Base-by-base conservation (phyloP, 2,113 vertebrate genomes). In the Grus americana region DNA sequence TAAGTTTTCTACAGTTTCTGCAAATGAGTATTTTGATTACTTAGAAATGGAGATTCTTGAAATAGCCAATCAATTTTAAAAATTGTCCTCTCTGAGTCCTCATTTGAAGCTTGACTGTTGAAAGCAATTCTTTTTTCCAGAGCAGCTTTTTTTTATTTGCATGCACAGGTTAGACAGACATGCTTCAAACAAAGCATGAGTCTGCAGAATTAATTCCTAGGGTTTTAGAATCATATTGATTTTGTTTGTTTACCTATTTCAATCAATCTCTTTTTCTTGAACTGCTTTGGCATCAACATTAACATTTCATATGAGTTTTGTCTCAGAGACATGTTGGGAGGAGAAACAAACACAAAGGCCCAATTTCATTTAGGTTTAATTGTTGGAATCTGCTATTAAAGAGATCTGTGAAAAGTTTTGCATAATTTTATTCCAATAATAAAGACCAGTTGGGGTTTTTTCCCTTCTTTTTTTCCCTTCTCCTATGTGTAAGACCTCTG, bases 381-480 rank as follows among this genome's bases (percentile, higher is more conserved):
- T 68, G 29, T 32, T 90, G 29, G 19, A 79, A 92, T 46, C 24
- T 38, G 7, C 21, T 80, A 29, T 62, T 66, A 62, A 90, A 82
- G 57, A 22, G 50, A 19, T 44, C 8, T 44, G 27, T 68, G 46
- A 68, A 61, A 76, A 54, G 6, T 42, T 88, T 61, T 40, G 13
- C 19, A 24, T 68, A 61, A 29, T 85, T 86, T 59, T 58, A 1
- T 71, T 92, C 15, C 24, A 65, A 3, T 54, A 63, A 57, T 49
- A 83, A 65, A 80, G 8, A 72, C 11, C 36, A 4, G 1, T 22
- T 58, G 19, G 11, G 2, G 24, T 13, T 55, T 74, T 61, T 49
- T 5, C 1, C 10, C 8, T 9, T 5, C 2, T 47, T 6, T 20
- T 11, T 12, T 10, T 6, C 1, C 15, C 20, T 52, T 20, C 1